Evolutionary conservation across 2,888 invertebrate species (phyloP).

Genomic region (Clitarchus hookeri): DNA sequence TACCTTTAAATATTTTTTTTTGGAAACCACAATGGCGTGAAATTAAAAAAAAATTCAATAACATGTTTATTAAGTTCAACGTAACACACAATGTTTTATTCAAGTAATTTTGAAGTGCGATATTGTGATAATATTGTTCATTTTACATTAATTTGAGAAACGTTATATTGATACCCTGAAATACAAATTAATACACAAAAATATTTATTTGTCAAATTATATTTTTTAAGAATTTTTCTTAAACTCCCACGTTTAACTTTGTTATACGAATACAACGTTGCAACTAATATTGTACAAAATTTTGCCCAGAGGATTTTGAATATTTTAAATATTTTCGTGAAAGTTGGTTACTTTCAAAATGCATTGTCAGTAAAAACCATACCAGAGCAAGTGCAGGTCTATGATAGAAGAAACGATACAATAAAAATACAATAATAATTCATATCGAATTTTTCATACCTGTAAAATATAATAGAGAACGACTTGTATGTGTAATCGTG

Average conservation of each 20-base stretch:
- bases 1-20: too few relatives aligned
- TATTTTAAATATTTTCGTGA: not conserved
- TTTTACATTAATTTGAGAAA: too few relatives aligned
- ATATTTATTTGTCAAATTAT: too few relatives aligned
- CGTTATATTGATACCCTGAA: too few relatives aligned
- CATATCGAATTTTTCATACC: constrained; percentile 41
- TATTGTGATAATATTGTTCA: too few relatives aligned
- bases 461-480: constrained; percentile 30
- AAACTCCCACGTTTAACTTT: not conserved
- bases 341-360: not conserved
- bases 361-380: not conserved
- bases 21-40: too few relatives aligned
- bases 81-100: too few relatives aligned
- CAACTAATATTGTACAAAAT: not conserved
- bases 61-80: too few relatives aligned
- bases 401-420: constrained; percentile 38
- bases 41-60: too few relatives aligned
- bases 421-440: constrained; percentile 39
- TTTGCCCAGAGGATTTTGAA: not conserved
- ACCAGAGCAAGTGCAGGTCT: not conserved
- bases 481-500: constrained; percentile 17
- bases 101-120: too few relatives aligned
- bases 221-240: too few relatives aligned
- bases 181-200: too few relatives aligned
- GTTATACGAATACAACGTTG: not conserved